Evolutionary conservation across 2,113 vertebrate species (phyloP), one percentile per base, ranked within the genome.

Genomic region (Lepus timidus): DNA sequence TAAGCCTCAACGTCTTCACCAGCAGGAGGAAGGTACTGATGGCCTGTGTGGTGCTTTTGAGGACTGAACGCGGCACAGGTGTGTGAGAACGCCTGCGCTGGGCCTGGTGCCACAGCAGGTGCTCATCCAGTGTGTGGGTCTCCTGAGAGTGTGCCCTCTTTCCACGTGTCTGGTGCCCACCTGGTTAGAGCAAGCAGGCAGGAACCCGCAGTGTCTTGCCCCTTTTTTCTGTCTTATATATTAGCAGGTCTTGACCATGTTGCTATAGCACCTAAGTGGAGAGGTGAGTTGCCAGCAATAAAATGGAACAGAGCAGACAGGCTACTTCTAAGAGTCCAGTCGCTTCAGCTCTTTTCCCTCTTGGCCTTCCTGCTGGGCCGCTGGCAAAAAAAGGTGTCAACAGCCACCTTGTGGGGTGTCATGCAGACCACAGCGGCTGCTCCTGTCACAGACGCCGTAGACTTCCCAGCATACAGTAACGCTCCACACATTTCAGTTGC

Each of bases 91-190:
- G 12, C 11, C 55, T 13, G 58, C 23, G 4, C 0, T 0, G 3
- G 0, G 51, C 23, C n/a, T 29, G 19, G 5, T 9, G 44, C 3
- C 22, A 0, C 0, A n/a, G 13, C 12, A 68, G 25, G 29, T 9
- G 3, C 44, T 76, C 13, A 16, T 27, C 58, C 0, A 4, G 17
- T 8, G 0, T 0, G 4, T 23, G 0, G 6, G 0, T 4, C 51
- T 80, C 31, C 80, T 5, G 7, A 62, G 39, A 12, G 4, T 9
- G 25, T 71, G 31, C 17, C 39, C n/a, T 52, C 70, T 71, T 29
- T 52, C 80, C 75, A 17, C 4, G 6, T 10, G 70, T n/a, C 31
- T 7, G n/a, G 8, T 1, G 13, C 14, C 22, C 29, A 33, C 64
- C 58, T 36, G 31, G 25, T 12, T 52, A 22, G 4, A 74, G 36